These are phyloP conservation scores for Scartelaos histophorus DNA, from an alignment of 2,113 vertebrate genomes.

Conservation along the genomic window DNA sequence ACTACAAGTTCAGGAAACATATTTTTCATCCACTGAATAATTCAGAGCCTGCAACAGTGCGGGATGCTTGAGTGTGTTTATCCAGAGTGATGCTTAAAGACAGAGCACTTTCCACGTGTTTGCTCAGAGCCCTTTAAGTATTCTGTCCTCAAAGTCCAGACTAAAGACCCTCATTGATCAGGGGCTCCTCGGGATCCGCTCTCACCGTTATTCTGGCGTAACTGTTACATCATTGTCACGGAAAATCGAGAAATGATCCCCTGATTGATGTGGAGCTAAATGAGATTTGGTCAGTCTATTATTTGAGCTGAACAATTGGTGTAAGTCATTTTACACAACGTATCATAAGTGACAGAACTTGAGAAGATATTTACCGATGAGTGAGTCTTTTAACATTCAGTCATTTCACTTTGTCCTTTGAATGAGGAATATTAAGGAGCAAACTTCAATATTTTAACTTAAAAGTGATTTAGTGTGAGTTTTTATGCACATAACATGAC, in stretches of 20 bases:
- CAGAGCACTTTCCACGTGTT: conserved; percentile 30
- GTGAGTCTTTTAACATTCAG: neutral
- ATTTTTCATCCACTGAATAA: conserved; percentile 18
- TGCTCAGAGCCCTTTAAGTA: conserved; percentile 47
- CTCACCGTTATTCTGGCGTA: conserved; percentile 19
- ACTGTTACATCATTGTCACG: conserved; percentile 64
- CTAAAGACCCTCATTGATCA: conserved; percentile 71
- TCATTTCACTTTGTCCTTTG: neutral
- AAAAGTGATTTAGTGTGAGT: neutral
- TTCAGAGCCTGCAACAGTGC: conserved; percentile 16
- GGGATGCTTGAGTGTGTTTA: conserved; percentile 19
- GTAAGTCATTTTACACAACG: neutral
- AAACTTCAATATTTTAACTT: neutral
- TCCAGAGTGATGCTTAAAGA: conserved; percentile 28
- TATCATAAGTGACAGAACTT: neutral
- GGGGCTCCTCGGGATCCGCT: conserved; percentile 51
- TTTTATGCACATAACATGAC: neutral
- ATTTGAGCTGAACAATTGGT: conserved; percentile 13
- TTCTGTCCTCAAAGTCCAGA: conserved; percentile 52
- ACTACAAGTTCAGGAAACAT: neutral
- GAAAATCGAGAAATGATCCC: conserved; percentile 44
- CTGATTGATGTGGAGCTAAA: conserved; percentile 50
- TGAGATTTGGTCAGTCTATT: conserved; percentile 3
- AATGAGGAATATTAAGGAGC: neutral
- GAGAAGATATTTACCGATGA: neutral